Evolutionary conservation across 2,797 vertebrate genomes (phyloP).

Genomic region (Sebastes wilsoni): DNA sequence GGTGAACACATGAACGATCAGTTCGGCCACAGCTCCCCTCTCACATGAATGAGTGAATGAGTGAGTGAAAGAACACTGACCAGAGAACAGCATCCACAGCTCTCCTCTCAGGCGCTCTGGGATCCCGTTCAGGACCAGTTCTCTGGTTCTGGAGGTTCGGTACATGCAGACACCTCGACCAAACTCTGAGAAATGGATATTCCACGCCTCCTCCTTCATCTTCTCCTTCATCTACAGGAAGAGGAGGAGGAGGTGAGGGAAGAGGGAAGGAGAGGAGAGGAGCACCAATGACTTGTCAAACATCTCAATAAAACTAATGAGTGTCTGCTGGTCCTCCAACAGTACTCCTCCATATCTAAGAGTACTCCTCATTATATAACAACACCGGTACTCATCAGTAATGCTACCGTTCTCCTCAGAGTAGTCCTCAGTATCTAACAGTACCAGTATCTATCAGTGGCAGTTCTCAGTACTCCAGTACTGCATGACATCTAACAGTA

Average conservation of each 20-base stretch:
- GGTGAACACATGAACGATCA: not conserved
- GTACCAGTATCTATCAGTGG: not conserved
- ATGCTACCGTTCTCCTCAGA: not conserved
- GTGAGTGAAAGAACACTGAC: conserved; percentile 62
- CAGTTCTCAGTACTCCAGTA: not conserved
- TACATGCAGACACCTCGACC: conserved; percentile 98
- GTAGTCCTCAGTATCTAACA: not conserved
- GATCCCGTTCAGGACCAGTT: conserved; percentile 93
- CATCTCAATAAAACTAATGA: too few relatives aligned
- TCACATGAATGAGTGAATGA: not conserved
- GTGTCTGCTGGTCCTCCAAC: too few relatives aligned
- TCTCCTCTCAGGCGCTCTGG: conserved; percentile 93
- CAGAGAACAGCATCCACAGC: conserved; percentile 97
- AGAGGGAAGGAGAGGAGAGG: not conserved
- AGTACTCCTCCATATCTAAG: not conserved
- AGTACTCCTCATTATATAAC: not conserved
- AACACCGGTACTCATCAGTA: not conserved
- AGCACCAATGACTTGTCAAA: too few relatives aligned
- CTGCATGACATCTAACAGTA: not conserved
- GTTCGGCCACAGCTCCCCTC: conserved; percentile 92
- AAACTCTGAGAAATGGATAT: conserved; percentile 97
- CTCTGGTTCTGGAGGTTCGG: conserved; percentile 90
- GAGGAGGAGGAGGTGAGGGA: not conserved
- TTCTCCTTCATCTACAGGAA: conserved; percentile 90
- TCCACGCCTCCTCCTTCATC: conserved; percentile 98